Evolutionary conservation across 2,113 vertebrate species (phyloP).

Genomic region (Passerina amoena): DNA sequence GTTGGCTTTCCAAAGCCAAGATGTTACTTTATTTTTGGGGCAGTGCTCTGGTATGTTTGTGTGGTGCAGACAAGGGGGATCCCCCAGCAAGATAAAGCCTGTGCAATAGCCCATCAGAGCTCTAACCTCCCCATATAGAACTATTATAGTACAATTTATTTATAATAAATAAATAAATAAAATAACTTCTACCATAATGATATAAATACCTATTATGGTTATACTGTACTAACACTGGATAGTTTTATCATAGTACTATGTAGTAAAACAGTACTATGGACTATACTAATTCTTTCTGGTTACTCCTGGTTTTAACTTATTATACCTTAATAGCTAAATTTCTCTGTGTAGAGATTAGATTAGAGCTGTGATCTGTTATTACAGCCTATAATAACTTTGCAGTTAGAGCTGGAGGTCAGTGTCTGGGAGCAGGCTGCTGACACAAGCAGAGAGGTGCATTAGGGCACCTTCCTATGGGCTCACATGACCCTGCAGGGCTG

Average conservation of each 20-base stretch:
- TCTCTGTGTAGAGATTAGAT: not conserved
- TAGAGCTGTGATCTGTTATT: not conserved
- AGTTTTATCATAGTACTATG: not conserved
- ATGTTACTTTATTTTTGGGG: not conserved
- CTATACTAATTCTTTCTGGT: not conserved
- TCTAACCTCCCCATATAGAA: not conserved
- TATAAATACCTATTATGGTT: not conserved
- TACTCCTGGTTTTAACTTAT: not conserved
- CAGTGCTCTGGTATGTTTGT: not conserved
- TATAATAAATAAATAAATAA: not conserved
- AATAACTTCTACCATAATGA: not conserved
- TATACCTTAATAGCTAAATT: not conserved
- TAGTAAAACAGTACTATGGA: not conserved
- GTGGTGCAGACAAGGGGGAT: not conserved
- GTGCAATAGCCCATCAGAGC: not conserved
- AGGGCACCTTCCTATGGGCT: not conserved
- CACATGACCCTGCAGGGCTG: not conserved
- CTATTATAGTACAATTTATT: not conserved
- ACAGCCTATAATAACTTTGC: not conserved
- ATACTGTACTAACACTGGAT: not conserved
- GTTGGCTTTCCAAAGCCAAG: not conserved
- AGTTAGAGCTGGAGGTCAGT: not conserved
- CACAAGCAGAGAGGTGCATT: not conserved
- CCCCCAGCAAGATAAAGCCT: not conserved
- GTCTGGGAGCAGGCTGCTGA: not conserved